phyloP scores from a whole-genome alignment of 2,113 vertebrate genomes.

The Catharus fuscescens region DNA sequence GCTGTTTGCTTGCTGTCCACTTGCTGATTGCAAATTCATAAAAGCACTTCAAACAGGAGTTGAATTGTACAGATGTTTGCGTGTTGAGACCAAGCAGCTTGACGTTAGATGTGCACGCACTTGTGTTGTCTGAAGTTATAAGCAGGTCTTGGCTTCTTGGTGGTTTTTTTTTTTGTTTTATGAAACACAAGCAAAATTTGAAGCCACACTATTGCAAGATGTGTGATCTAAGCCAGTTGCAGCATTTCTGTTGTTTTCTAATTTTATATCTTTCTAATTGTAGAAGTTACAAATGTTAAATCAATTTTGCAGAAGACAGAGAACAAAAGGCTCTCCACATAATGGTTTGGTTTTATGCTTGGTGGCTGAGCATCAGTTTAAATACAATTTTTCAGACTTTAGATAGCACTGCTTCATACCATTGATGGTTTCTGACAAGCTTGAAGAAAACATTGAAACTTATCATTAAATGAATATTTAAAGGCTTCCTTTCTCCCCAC shows the following conservation, averaged over 20 bases:
- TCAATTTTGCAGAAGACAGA: neutral
- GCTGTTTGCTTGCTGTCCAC: neutral
- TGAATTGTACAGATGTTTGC: neutral
- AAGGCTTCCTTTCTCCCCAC: neutral
- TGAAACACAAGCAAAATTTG: neutral
- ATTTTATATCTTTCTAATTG: neutral
- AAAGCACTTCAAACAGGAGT: neutral
- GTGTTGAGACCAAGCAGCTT: neutral
- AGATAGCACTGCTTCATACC: neutral
- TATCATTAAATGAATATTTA: neutral
- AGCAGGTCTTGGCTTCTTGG: neutral
- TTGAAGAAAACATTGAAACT: neutral
- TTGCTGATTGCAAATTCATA: neutral
- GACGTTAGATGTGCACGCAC: neutral
- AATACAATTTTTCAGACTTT: neutral
- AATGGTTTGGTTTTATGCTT: neutral
- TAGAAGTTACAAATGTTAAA: neutral
- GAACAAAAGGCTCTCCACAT: neutral
- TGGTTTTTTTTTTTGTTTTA: neutral
- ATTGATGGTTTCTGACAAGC: neutral
- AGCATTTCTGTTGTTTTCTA: neutral
- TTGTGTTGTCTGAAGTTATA: neutral
- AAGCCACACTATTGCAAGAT: neutral
- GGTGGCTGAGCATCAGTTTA: neutral
- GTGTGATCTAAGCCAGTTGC: neutral